A percentile compares a stretch with the other conserved stretches of the same genome.
Evolutionary conservation across 2,797 vertebrate species (phyloP).

Genomic region (Pantherophis vulpinus): DNA sequence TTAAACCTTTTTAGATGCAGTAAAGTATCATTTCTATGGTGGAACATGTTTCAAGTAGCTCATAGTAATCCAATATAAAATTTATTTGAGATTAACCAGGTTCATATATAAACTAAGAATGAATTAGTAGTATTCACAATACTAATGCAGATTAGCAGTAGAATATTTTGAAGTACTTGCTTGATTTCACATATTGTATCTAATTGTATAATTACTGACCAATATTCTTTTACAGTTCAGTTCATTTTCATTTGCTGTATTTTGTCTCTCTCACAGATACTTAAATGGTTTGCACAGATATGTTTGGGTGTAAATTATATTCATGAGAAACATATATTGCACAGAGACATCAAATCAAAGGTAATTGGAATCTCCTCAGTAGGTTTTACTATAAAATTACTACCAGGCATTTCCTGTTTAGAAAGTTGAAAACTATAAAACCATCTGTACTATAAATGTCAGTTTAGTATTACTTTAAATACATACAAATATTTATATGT

Average conservation of each 20-base stretch:
- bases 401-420: neutral
- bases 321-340: conserved; percentile 84
- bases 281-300: conserved; percentile 90
- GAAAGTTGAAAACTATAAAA: neutral
- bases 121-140: neutral
- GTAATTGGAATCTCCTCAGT: conserved; percentile 65
- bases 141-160: neutral
- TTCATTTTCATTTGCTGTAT: neutral
- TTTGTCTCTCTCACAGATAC: conserved; percentile 73
- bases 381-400: neutral
- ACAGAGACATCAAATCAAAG: conserved; percentile 94
- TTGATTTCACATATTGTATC: neutral
- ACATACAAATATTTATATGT: neutral
- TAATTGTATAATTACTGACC: neutral
- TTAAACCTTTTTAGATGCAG: neutral
- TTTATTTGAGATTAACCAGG: neutral
- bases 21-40: neutral
- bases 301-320: conserved; percentile 85
- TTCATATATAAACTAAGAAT: neutral
- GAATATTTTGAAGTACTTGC: neutral
- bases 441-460: neutral
- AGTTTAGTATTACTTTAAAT: neutral
- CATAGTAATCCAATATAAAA: neutral
- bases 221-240: neutral
- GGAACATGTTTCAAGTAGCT: neutral